Evolutionary conservation across 2,113 vertebrate species (phyloP).

Genomic region (Rhipidura dahli): DNA sequence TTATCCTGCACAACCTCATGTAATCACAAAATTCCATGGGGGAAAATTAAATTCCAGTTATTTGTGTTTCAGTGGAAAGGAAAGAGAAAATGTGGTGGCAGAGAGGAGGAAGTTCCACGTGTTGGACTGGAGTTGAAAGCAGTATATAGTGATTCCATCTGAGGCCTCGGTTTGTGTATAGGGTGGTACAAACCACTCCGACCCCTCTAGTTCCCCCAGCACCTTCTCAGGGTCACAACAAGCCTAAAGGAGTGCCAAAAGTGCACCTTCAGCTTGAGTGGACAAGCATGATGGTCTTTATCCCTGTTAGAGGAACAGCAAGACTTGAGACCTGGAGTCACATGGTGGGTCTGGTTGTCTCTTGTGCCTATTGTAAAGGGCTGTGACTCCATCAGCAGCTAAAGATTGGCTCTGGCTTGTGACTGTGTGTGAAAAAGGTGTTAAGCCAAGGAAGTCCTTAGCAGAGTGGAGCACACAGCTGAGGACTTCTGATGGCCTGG

Average conservation of each 20-base stretch:
- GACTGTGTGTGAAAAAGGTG: not conserved
- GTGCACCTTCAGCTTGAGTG: not conserved
- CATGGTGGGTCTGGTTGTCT: not conserved
- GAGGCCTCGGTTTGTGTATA: not conserved
- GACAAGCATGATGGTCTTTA: not conserved
- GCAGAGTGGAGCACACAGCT: not conserved
- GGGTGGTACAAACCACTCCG: not conserved
- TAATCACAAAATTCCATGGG: not conserved
- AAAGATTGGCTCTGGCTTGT: not conserved
- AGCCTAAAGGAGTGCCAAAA: not conserved
- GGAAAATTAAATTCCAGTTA: not conserved
- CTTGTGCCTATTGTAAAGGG: not conserved
- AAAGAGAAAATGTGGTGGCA: not conserved
- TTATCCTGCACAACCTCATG: not conserved
- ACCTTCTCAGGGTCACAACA: not conserved
- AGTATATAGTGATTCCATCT: not conserved
- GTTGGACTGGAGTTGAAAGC: not conserved
- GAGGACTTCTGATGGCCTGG: not conserved
- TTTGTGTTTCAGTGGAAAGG: not conserved
- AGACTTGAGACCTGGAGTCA: not conserved
- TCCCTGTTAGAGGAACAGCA: not conserved
- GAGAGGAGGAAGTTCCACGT: rapidly evolving
- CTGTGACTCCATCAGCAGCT: not conserved
- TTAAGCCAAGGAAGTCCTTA: not conserved
- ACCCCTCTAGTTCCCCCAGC: not conserved